Conservation (phyloP, 1,140 invertebrate species). For the Drosophila baimaii region DNA sequence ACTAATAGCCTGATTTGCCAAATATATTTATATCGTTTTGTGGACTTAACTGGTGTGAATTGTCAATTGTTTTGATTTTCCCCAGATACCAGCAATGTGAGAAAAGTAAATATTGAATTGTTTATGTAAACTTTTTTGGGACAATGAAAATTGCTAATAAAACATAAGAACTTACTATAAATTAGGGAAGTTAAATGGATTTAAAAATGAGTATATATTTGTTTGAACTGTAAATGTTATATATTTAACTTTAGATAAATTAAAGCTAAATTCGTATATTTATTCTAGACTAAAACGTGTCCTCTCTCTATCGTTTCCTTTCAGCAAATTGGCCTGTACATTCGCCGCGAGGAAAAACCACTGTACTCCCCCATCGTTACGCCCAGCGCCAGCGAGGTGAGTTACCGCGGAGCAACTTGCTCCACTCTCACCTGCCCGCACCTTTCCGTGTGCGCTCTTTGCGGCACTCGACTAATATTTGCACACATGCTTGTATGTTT, state of each 20-base stretch:
- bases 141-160: background rate
- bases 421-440: slow-evolving; percentile 5
- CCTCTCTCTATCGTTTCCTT: slow-evolving; percentile 1
- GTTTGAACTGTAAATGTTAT: too few relatives aligned
- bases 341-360: slow-evolving; percentile 74
- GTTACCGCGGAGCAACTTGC: slow-evolving; percentile 17
- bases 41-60: background rate
- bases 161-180: background rate
- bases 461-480: slow-evolving; percentile 75
- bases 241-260: too few relatives aligned
- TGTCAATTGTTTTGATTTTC: background rate
- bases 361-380: slow-evolving; percentile 73
- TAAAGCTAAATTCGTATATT: too few relatives aligned
- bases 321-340: slow-evolving; percentile 77
- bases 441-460: slow-evolving; percentile 54
- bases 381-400: slow-evolving; percentile 77
- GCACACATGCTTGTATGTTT: slow-evolving; percentile 70
- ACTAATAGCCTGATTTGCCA: background rate
- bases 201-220: background rate
- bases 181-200: background rate
- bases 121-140: too few relatives aligned
- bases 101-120: background rate
- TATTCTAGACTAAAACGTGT: too few relatives aligned
- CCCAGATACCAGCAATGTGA: background rate
- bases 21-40: background rate